Evolutionary conservation across 2,888 invertebrate genomes (phyloP).

Genomic region (Troides oblongomaculatus): DNA sequence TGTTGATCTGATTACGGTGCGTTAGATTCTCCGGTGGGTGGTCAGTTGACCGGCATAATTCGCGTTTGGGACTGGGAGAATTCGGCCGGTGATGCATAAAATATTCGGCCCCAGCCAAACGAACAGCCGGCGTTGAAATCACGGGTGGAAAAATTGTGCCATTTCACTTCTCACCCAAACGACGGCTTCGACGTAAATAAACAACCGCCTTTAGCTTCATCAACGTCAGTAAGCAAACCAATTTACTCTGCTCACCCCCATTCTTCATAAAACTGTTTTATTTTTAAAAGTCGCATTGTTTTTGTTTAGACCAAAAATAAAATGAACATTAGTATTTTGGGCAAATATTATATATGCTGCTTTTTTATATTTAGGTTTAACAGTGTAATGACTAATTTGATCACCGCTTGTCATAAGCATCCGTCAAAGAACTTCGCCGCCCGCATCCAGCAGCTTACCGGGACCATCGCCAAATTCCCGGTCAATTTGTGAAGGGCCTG

Average conservation of each 20-base stretch:
- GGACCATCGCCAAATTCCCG: too few species aligned
- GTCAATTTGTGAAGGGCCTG: too few species aligned
- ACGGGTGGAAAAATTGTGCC: constrained; percentile 63
- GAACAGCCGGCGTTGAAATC: constrained; percentile 53
- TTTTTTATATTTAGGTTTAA: too few species aligned
- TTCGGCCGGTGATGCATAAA: constrained; percentile 74
- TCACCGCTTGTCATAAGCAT: too few species aligned
- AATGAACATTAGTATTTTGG: too few species aligned
- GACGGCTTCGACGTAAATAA: constrained; percentile 13
- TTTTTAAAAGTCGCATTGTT: background rate
- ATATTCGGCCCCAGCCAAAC: constrained; percentile 58
- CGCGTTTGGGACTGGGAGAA: constrained; percentile 54
- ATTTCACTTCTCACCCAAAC: constrained; percentile 71
- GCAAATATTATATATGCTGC: too few species aligned
- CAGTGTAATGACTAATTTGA: too few species aligned
- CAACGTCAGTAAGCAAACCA: constrained; percentile 24
- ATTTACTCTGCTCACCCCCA: constrained; percentile 15
- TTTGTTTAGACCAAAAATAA: background rate
- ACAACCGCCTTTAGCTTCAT: constrained; percentile 24
- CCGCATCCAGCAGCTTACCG: too few species aligned
- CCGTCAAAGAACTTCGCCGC: too few species aligned
- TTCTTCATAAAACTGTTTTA: background rate
- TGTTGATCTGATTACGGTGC: constrained; percentile 71
- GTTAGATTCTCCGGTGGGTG: constrained; percentile 54
- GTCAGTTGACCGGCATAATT: constrained; percentile 79